Base-by-base conservation (phyloP, 37 sponge, comb jelly and placozoan species). In the Halichondria panicea region DNA sequence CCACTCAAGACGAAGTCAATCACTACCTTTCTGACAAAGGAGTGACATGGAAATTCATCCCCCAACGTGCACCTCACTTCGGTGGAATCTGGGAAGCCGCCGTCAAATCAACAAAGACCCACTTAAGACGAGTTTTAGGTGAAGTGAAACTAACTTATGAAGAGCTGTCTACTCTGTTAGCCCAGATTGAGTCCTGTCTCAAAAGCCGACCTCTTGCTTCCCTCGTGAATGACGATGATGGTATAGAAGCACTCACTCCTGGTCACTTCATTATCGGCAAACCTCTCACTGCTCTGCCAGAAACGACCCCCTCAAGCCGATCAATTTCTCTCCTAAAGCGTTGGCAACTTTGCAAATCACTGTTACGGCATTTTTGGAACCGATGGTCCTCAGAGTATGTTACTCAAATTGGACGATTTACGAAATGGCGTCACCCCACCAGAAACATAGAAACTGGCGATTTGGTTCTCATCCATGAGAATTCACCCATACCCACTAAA, bases 321-420 rank as follows among this genome's bases (percentile, higher is more conserved):
- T 68, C 80, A 7, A 32, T 70, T 22, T 41, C 46, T 55, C 27
- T 79, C 15, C 67, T 56, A 11, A n/a, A 40, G 2, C 61, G 71
- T 3, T 79, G 80, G 80, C 70, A 69, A 32, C 71, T 79, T n/a
- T 68, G 70, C 25, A 70, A 79, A 40, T 9, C 15, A 33, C 68
- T 79, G 6, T 70, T 79, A n/a, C 59, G 70, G 2, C 80, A 79
- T 54, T 69, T 79, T 55, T 79, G 80, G 80, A 21, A 69, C 30
- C 63, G 61, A 3, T 79, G 80, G 80, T 25, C 8, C 18, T 40
- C 40, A 22, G 80, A 79, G 35, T 79, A 69, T 19, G 62, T 69
- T 7, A 33, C 52, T 24, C 31, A 52, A 22, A 35, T 76, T 12
- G 42, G 37, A n/a, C 35, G 56, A 12, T n/a, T n/a, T n/a, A n/a